phyloP scores from a whole-genome alignment of 2,113 vertebrate genomes.

The Archilochus colubris region DNA sequence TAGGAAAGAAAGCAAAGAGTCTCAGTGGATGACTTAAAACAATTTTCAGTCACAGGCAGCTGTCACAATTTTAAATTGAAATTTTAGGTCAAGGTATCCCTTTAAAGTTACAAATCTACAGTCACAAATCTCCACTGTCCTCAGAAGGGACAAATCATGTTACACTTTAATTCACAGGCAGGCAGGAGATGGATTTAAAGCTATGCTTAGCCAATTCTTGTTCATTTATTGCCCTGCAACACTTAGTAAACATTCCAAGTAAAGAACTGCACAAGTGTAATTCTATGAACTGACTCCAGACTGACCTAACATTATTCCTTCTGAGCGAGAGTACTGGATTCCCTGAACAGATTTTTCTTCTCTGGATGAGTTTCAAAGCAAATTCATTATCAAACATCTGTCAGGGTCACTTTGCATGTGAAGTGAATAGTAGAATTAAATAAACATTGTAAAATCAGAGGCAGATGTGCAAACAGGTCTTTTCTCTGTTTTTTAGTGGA shows the following conservation, averaged over 20 bases:
- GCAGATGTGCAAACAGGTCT: slow-evolving; percentile 24
- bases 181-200: background rate
- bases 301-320: slow-evolving; percentile 12
- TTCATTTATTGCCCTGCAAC: slow-evolving; percentile 1
- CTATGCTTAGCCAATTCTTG: background rate
- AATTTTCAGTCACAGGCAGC: background rate
- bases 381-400: slow-evolving; percentile 60
- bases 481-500: background rate
- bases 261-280: slow-evolving; percentile 24
- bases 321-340: slow-evolving; percentile 1
- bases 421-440: slow-evolving; percentile 38
- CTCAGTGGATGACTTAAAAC: background rate
- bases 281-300: slow-evolving; percentile 5
- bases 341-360: slow-evolving; percentile 19
- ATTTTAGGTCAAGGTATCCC: background rate
- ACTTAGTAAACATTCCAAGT: slow-evolving; percentile 1
- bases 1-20: background rate
- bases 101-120: background rate
- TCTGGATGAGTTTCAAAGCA: slow-evolving; percentile 65
- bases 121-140: background rate
- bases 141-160: background rate
- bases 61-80: background rate
- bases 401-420: slow-evolving; percentile 44
- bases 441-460: slow-evolving; percentile 41
- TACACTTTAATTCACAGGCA: background rate